These are phyloP conservation scores for Zapornia atra DNA, from an alignment of 2,113 vertebrate species.

Conservation along the genomic window DNA sequence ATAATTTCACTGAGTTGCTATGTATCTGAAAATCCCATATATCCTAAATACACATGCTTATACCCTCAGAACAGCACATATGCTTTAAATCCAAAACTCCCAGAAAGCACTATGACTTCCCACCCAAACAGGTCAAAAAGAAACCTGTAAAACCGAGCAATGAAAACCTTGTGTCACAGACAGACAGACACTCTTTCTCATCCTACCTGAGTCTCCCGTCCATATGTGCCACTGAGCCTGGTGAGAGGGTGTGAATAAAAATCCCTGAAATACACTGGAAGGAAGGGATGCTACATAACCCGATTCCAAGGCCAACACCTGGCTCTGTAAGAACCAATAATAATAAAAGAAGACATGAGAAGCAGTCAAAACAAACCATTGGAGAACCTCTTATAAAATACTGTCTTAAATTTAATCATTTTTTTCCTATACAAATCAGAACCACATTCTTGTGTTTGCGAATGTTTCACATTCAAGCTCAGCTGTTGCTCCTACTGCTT, in stretches of 20 bases:
- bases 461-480: neutral
- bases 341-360: neutral
- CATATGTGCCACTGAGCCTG: constrained; percentile 93
- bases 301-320: constrained; percentile 91
- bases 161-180: neutral
- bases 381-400: neutral
- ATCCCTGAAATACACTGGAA: constrained; percentile 85
- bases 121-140: neutral
- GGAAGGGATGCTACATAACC: constrained; percentile 88
- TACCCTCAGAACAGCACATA: neutral
- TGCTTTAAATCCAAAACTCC: neutral
- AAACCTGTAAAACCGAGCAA: neutral
- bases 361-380: neutral
- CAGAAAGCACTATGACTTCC: neutral
- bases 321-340: constrained; percentile 78
- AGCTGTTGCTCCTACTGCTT: neutral
- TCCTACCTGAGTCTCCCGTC: constrained; percentile 86
- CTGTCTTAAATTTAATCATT: neutral
- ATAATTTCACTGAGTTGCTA: neutral
- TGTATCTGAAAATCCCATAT: neutral
- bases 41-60: neutral
- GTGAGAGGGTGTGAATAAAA: constrained; percentile 91
- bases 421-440: neutral
- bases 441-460: neutral
- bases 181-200: neutral